Conservation (phyloP, 2,888 invertebrate species). For the Eupithecia insigniata region DNA sequence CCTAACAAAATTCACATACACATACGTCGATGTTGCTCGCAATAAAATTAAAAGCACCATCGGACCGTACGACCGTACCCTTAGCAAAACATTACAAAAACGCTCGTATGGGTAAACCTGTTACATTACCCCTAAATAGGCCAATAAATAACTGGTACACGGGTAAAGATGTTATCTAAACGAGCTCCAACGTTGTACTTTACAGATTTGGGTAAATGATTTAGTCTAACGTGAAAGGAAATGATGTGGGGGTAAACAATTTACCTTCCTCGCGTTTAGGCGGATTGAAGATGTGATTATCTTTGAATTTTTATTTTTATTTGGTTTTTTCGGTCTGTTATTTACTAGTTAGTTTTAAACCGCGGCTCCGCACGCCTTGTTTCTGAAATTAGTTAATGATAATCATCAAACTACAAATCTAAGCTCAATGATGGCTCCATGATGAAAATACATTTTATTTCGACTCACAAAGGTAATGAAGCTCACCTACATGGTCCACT, state of each 20-base stretch:
- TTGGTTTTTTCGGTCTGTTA: too few relatives aligned
- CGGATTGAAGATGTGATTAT: neutral
- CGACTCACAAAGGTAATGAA: too few relatives aligned
- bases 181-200: conserved; percentile 48
- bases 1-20: neutral
- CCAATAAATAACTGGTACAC: conserved; percentile 56
- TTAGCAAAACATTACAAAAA: conserved; percentile 21
- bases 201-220: conserved; percentile 47
- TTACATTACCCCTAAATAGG: conserved; percentile 57
- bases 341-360: too few relatives aligned
- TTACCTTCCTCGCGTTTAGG: conserved; percentile 11
- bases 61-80: conserved; percentile 3
- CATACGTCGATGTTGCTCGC: neutral
- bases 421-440: too few relatives aligned
- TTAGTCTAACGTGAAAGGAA: conserved; percentile 38
- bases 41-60: conserved; percentile 3
- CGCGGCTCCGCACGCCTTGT: too few relatives aligned
- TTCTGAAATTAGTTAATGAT: too few relatives aligned
- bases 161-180: conserved; percentile 56
- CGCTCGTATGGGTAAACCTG: conserved; percentile 29
- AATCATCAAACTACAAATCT: too few relatives aligned
- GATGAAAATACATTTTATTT: too few relatives aligned
- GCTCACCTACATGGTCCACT: too few relatives aligned
- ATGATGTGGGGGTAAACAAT: conserved; percentile 28
- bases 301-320: neutral